A percentile compares a stretch with the other conserved stretches of the same genome.
Evolutionary conservation across 2,113 vertebrate genomes (phyloP).

Genomic region (Cyphomyrus plagiostoma): DNA sequence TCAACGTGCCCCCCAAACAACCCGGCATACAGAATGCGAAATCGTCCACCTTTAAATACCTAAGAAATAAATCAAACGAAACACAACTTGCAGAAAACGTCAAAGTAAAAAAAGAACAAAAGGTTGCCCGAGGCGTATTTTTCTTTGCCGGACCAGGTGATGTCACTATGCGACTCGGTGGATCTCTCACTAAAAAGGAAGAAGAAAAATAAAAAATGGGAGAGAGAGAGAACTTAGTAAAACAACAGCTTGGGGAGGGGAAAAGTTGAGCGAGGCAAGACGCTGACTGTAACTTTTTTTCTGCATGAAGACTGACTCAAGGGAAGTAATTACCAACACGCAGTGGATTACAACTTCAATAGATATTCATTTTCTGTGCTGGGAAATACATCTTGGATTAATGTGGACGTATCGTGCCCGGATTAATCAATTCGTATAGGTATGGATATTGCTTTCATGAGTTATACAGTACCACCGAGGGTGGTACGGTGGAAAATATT

Average conservation of each 20-base stretch:
- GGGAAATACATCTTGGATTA: conserved; percentile 45
- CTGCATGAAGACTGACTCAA: conserved; percentile 33
- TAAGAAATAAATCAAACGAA: conserved; percentile 18
- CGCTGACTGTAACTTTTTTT: conserved; percentile 46
- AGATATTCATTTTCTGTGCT: conserved; percentile 10
- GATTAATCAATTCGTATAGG: conserved; percentile 55
- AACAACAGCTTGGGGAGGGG: neutral
- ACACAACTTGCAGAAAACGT: conserved; percentile 17
- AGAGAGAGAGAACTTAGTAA: conserved; percentile 4
- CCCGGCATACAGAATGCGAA: neutral
- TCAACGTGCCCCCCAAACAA: neutral
- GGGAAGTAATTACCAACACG: conserved; percentile 27
- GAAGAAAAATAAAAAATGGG: neutral
- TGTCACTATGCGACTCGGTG: conserved; percentile 43
- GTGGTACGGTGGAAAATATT: neutral
- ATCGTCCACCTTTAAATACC: neutral
- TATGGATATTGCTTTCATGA: conserved; percentile 41
- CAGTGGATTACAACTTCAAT: conserved; percentile 46
- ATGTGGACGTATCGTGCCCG: conserved; percentile 44
- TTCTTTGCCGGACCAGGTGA: conserved; percentile 46
- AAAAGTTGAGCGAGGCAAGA: conserved; percentile 35
- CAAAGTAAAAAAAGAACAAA: neutral
- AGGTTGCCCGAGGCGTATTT: conserved; percentile 37
- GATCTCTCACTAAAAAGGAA: conserved; percentile 36
- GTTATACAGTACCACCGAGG: neutral